Conservation (phyloP, 92 coral and sea anemone species). For the Parazoanthus atlanticus region DNA sequence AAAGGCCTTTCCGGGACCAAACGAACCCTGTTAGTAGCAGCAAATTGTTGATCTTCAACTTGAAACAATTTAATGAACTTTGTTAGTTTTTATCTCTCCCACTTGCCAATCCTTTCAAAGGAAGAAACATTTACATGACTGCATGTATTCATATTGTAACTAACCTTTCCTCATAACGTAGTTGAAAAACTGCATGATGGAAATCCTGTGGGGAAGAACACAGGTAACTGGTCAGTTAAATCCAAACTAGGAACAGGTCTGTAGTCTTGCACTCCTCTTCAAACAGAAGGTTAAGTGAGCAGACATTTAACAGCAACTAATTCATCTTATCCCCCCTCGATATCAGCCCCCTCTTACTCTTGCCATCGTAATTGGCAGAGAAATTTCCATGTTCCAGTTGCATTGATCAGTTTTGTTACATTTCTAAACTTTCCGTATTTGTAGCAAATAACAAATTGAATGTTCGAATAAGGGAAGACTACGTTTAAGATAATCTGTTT, state of each 20-base stretch:
- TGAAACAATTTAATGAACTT: neutral
- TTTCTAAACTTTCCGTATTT: too few species aligned
- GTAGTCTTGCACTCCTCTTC: neutral
- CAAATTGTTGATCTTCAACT: too few species aligned
- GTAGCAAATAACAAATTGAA: too few species aligned
- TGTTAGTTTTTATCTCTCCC: neutral
- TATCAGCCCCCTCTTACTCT: too few species aligned
- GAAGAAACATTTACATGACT: neutral
- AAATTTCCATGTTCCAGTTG: too few species aligned
- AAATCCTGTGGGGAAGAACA: conserved; percentile 66
- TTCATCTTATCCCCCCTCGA: too few species aligned
- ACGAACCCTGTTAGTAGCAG: too few species aligned
- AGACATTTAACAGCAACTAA: too few species aligned
- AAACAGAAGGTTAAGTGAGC: neutral
- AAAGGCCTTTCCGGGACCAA: too few species aligned
- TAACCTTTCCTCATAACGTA: conserved; percentile 99
- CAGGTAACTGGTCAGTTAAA: neutral
- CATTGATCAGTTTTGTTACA: too few species aligned
- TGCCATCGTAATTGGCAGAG: neutral
- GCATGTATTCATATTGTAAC: neutral
- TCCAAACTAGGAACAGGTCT: neutral
- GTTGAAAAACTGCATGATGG: conserved; percentile 99
- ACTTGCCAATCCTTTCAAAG: neutral
- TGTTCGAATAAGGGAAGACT: too few species aligned
- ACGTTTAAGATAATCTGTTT: too few species aligned